Evolutionary conservation across 1,140 invertebrate genomes (phyloP), one percentile per base, ranked within the genome.

Genomic region (Hyles euphorbiae): DNA sequence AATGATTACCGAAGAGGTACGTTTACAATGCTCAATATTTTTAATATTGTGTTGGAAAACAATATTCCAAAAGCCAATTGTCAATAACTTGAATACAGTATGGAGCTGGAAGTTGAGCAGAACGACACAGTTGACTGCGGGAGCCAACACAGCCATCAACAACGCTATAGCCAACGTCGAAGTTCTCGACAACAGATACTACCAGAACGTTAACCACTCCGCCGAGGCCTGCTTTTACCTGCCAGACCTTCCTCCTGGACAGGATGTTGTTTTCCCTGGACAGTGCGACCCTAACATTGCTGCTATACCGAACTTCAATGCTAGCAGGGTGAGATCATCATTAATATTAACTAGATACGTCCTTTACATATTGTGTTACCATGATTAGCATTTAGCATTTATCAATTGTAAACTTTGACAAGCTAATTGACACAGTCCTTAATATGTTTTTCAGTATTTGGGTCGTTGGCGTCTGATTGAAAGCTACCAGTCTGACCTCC

Each of bases 81-180:
- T 11, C 2, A 48, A 5, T 8, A 40, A 40, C 44, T 32, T 53
- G 7, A 5, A 32, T 62, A 87, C 63, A 87, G 82, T 87, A 3
- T 83, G 69, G 62, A 81, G 79, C 54, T 85, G 84, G 84, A 87
- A 87, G 53, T 67, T 85, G 0, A 83, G 82, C 53, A 67, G 78
- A 63, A 63, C 62, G 4, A 72, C 61, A 12, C 33, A 65, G 22
- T 53, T 87, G 5, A 64, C 74, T 0, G 0, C 53, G 22, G 55
- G 53, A 4, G 66, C 64, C 3, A 65, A 48, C 5, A 51, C 36
- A 3, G 61, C 70, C 0, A 87, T 87, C 6, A 71, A 78, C 51
- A 60, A 63, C 9, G 58, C 57, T 5, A 81, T 83, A 5, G 49
- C 45, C 0, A 49, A 57, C 3, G 69, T 83, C 8, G 45, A 62